Evolutionary conservation across 2,113 vertebrate species (phyloP).

Genomic region (Grus americana): DNA sequence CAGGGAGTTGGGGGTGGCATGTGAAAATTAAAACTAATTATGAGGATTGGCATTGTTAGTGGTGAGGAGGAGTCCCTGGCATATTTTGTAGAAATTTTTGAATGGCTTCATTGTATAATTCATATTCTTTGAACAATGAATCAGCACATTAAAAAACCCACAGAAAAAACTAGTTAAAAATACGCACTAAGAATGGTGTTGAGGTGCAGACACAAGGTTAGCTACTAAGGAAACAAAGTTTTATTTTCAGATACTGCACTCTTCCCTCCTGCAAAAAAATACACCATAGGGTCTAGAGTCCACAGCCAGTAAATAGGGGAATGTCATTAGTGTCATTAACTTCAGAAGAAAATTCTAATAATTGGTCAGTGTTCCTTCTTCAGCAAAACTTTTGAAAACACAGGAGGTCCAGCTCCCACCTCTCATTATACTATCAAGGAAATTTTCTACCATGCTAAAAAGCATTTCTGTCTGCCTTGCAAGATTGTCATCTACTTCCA

Average conservation of each 20-base stretch:
- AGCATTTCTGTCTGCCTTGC: background rate
- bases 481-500: background rate
- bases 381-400: background rate
- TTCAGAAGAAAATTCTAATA: background rate
- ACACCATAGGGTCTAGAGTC: background rate
- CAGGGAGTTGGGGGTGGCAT: background rate
- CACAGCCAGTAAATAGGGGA: background rate
- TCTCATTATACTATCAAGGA: background rate
- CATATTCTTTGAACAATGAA: background rate
- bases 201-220: background rate
- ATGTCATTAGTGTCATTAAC: background rate
- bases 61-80: background rate
- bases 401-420: background rate
- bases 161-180: background rate
- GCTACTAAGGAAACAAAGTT: background rate
- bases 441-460: background rate
- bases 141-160: background rate
- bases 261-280: background rate
- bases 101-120: background rate
- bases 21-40: slow-evolving; percentile 29
- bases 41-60: background rate
- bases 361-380: background rate
- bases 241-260: background rate
- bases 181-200: background rate
- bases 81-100: slow-evolving; percentile 2